Base-by-base conservation (phyloP, 1,140 invertebrate genomes). In the Tribolium madens region DNA sequence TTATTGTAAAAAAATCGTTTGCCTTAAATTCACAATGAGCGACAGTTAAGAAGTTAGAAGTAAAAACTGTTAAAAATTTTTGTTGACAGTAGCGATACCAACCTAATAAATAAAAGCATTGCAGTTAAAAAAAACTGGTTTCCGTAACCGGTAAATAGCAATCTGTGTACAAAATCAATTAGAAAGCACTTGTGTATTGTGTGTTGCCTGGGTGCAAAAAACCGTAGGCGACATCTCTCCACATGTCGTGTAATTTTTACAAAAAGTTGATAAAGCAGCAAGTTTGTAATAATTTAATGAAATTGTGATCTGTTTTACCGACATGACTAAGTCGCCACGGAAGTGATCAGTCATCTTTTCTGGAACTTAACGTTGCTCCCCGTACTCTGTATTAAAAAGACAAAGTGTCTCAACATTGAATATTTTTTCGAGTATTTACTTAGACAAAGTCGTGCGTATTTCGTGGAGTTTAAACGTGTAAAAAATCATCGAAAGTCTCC, bases 291-390 rank as follows among this genome's bases (percentile, higher is more conserved):
- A 10, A 36, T 36, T 31, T 70, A 9, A 71, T 13, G 5, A 0
- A 36, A 17, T 73, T 17, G 71, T 13, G 13, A 26, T 6, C 76
- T 77, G 33, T 46, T 50, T 73, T 68, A 77, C 46, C 76, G 76
- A 77, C 57, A 76, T 74, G 64, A 76, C 9, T 72, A 53, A 76
- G 71, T 80, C 72, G 80, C 74, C 81, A 83, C 84, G 84, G 84
- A 85, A 84, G 83, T 85, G 81, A 84, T 85, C 84, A 82, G 84
- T 85, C 84, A 84, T 80, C 80, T 83, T 81, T 84, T 83, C 82
- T 84, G 74, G 79, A 81, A 80, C 75, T 75, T 80, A 73, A 77
- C 71, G 80, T 78, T 36, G n/a, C 5, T 76, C 68, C 13, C 75
- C 33, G 69, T 69, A 31, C 48, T 52, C 33, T 47, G 21, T 69